These are phyloP conservation scores for Ciconia maguari DNA, from an alignment of 2,113 vertebrate genomes.

Conservation along the genomic window DNA sequence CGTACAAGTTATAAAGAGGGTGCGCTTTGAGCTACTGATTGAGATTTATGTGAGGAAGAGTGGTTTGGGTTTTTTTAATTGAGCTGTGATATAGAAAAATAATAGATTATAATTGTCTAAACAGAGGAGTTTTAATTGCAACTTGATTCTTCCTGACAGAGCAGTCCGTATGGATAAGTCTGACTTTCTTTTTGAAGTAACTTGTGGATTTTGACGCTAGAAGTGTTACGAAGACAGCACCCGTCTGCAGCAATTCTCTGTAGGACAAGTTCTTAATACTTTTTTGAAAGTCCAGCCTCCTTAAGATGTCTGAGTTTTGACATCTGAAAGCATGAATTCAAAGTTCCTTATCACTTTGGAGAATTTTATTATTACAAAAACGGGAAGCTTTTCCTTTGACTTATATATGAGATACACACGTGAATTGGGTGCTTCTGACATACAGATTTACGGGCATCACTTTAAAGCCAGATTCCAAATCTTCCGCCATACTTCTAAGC, in stretches of 20 bases:
- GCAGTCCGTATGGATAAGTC: neutral
- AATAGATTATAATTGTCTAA: neutral
- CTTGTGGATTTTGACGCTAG: neutral
- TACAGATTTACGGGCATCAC: neutral
- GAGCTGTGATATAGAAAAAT: neutral
- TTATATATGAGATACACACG: rapidly evolving
- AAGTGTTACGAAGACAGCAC: neutral
- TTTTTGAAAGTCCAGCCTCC: neutral
- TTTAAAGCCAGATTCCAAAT: neutral
- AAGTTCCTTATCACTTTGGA: neutral
- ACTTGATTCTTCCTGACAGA: neutral
- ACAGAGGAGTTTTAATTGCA: neutral
- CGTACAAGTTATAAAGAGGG: rapidly evolving
- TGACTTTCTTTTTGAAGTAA: neutral
- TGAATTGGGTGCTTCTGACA: neutral
- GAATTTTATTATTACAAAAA: neutral
- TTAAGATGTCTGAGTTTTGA: neutral
- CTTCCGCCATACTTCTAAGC: neutral
- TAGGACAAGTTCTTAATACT: neutral
- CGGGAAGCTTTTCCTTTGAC: neutral
- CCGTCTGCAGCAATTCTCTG: neutral
- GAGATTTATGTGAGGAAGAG: neutral
- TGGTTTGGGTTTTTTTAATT: neutral
- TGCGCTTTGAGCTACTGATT: neutral
- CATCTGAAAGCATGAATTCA: neutral